Evolutionary conservation across 2,113 vertebrate species (phyloP).

Genomic region (Bubo scandiacus): DNA sequence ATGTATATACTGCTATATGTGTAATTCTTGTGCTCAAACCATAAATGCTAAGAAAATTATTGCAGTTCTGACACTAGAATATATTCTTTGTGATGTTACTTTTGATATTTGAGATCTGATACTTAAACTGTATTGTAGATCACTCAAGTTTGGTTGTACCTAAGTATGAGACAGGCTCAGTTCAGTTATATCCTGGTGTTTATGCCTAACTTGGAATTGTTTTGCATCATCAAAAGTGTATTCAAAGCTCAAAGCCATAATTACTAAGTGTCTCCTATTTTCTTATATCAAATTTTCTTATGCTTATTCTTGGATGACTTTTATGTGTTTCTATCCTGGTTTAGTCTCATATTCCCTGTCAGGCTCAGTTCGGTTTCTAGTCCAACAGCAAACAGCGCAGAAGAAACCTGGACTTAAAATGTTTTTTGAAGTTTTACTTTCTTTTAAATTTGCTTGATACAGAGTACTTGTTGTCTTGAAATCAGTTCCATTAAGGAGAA

Average conservation of each 20-base stretch:
- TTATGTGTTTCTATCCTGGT: background rate
- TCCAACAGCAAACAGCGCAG: background rate
- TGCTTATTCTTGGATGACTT: background rate
- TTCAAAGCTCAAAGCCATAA: background rate
- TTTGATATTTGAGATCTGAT: background rate
- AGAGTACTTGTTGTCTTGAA: background rate
- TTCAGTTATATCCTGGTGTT: background rate
- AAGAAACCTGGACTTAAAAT: background rate
- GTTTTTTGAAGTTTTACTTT: background rate
- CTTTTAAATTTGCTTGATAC: background rate
- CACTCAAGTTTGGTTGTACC: background rate
- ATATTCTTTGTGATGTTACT: background rate
- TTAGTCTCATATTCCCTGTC: background rate
- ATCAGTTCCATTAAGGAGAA: background rate
- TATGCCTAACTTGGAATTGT: background rate
- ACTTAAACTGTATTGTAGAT: background rate
- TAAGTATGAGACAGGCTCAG: background rate
- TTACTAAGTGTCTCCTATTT: background rate
- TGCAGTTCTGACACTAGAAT: background rate
- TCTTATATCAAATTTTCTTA: background rate
- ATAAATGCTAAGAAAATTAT: background rate
- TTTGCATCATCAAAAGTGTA: background rate
- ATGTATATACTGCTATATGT: background rate
- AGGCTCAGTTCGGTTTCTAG: background rate
- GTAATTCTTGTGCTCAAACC: background rate